phyloP scores from a whole-genome alignment of 2,888 invertebrate genomes.

The Rhimphoctona megacephalus region DNA sequence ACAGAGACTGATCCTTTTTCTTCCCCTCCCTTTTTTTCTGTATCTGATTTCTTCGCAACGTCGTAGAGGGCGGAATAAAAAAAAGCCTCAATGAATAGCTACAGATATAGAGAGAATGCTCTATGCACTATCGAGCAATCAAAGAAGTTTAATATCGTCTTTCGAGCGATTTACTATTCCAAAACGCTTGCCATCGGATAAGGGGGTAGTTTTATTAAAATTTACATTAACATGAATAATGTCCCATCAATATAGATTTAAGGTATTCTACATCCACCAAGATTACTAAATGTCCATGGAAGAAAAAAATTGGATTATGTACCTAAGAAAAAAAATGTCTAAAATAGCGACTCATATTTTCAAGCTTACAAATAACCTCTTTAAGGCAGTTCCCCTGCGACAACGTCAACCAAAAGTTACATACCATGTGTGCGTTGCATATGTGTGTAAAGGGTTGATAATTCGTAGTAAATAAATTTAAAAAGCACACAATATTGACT shows the following conservation, averaged over 20 bases:
- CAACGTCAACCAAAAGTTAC: no score
- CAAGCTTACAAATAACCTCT: background rate
- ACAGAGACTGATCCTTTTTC: slow-evolving; percentile 36
- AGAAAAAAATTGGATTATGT: background rate
- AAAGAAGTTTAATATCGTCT: slow-evolving; percentile 49
- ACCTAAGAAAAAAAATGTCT: background rate
- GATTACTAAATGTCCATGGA: background rate
- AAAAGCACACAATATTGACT: no score
- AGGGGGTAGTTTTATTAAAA: slow-evolving; percentile 31
- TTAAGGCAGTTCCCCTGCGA: no score
- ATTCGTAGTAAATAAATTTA: no score
- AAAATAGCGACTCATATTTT: background rate
- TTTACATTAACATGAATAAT: slow-evolving; percentile 33
- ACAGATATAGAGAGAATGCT: slow-evolving; percentile 21
- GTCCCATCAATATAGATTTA: slow-evolving; percentile 25
- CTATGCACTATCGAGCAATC: slow-evolving; percentile 36
- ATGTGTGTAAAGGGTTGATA: no score
- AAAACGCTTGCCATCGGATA: slow-evolving; percentile 45
- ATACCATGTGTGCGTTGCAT: no score
- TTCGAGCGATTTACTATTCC: slow-evolving; percentile 34
- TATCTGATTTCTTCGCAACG: slow-evolving; percentile 50
- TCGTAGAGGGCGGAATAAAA: slow-evolving; percentile 35
- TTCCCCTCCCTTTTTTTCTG: slow-evolving; percentile 9
- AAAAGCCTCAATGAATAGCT: slow-evolving; percentile 26
- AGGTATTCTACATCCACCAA: background rate